Evolutionary conservation across 2,888 invertebrate genomes (phyloP), one percentile per base, ranked within the genome.

Genomic region (Empis stercorea): DNA sequence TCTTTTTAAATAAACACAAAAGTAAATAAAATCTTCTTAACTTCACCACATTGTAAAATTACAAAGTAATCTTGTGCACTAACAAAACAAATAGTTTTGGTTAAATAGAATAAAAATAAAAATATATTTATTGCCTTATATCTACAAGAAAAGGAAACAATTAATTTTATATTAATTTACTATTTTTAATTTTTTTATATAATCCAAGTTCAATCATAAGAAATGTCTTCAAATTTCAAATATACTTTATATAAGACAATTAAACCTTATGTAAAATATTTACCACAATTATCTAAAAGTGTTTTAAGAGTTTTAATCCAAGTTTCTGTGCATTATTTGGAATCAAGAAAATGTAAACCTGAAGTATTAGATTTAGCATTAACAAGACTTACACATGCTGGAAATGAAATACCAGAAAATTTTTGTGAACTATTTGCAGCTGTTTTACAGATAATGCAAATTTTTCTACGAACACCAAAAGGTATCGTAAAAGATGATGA

Each of bases 351-450:
- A 48, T 69, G 66, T 38, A 64, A 68, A 2, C 59, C 68, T 1
- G 70, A 68, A 48, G 66, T 67, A 1, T 54, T 70, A 30, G 66
- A 67, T 39, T 55, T 68, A 41, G 69, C 70, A 14, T 52, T 68
- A 17, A 67, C 63, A 42, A 69, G 68, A 55, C 52, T 70, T 6
- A 62, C 63, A 48, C 65, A 66, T 55, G 61, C 64, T n/a, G 66
- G 66, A 1, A 62, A 64, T 47, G 62, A 64, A 50, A 63, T 68
- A 36, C 73, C 70, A 13, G 64, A 64, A 43, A 65, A 71, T 50
- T 65, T 75, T 50, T 73, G 73, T 48, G 73, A 75, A 57, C 63
- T 74, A 46, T 75, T 72, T 55, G 68, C 72, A 4, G 71, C 71
- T 16, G 61, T 75, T 37, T 59, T 71, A 42, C 65, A 65, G 48